phyloP scores from a whole-genome alignment of 2,888 invertebrate species.

The Opisthograptis luteolata region DNA sequence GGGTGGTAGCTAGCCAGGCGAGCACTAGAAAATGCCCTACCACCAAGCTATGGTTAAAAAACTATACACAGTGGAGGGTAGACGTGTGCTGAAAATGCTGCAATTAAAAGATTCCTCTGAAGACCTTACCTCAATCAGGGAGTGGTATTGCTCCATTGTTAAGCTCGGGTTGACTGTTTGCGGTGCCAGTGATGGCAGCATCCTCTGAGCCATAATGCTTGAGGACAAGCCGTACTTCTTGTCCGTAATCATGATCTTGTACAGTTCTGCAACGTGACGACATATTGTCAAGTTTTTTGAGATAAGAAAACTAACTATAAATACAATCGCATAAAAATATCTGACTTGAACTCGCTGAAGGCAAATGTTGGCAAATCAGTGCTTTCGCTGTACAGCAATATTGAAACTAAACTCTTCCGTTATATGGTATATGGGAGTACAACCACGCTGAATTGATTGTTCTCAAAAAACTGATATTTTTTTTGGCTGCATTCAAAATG shows the following conservation, averaged over 20 bases:
- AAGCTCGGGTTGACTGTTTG: conserved; percentile 93
- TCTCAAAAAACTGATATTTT: not conserved
- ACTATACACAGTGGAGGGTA: not conserved
- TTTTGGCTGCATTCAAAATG: conserved; percentile 7
- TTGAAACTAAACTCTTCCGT: not conserved
- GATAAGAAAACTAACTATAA: not conserved
- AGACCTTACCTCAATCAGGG: conserved; percentile 67
- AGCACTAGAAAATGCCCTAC: too few relatives aligned
- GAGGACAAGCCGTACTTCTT: conserved; percentile 95
- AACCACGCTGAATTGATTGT: conserved; percentile 11
- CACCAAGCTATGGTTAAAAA: too few relatives aligned
- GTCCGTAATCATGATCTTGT: conserved; percentile 94
- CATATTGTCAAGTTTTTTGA: conserved; percentile 12
- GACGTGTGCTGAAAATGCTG: not conserved
- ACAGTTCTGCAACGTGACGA: conserved; percentile 89
- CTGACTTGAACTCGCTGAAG: conserved; percentile 4
- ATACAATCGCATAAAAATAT: conserved; percentile 1
- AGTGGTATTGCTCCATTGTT: conserved; percentile 68
- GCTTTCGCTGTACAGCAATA: conserved; percentile 16
- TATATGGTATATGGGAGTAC: conserved; percentile 14
- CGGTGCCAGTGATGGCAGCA: conserved; percentile 96
- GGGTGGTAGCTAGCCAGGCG: too few relatives aligned
- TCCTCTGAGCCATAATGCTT: conserved; percentile 95
- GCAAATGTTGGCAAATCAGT: conserved; percentile 15
- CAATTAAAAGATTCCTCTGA: not conserved